Evolutionary conservation across 2,888 invertebrate genomes (phyloP).

Genomic region (Gasteruption jaculator): DNA sequence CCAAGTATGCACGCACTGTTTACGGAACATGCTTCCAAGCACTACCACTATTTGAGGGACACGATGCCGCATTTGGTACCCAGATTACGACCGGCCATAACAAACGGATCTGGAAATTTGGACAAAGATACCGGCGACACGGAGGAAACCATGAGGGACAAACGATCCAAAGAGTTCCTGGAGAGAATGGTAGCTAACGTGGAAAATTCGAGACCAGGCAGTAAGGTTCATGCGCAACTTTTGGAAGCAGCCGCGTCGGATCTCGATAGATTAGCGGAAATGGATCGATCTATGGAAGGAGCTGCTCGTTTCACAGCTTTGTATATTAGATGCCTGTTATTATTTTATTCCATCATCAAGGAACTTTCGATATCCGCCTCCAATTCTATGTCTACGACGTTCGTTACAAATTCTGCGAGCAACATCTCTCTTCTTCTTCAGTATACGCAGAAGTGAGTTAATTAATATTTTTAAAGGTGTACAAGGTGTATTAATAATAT

Average conservation of each 20-base stretch:
- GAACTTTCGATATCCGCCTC: slow-evolving; percentile 46
- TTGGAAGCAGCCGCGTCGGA: slow-evolving; percentile 55
- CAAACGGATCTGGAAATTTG: slow-evolving; percentile 27
- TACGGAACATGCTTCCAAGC: slow-evolving; percentile 87
- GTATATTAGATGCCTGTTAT: slow-evolving; percentile 64
- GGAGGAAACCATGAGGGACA: slow-evolving; percentile 35
- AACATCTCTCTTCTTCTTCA: slow-evolving; percentile 52
- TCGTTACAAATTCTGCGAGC: slow-evolving; percentile 48
- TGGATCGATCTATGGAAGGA: slow-evolving; percentile 73
- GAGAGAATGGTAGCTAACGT: slow-evolving; percentile 70
- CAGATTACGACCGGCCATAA: slow-evolving; percentile 55
- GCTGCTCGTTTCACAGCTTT: slow-evolving; percentile 78
- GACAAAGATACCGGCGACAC: slow-evolving; percentile 30
- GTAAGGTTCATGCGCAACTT: slow-evolving; percentile 49
- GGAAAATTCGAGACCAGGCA: slow-evolving; percentile 64
- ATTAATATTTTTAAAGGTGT: slow-evolving; percentile 21
- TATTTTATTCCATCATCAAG: slow-evolving; percentile 53
- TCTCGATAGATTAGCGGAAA: slow-evolving; percentile 65
- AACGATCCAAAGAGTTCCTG: slow-evolving; percentile 60
- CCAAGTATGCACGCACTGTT: slow-evolving; percentile 88
- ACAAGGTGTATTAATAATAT: too few species aligned
- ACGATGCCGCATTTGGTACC: slow-evolving; percentile 91
- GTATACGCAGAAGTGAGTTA: slow-evolving; percentile 51
- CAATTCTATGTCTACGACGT: slow-evolving; percentile 49
- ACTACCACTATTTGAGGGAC: slow-evolving; percentile 89